Conservation (phyloP, 2,797 vertebrate species). For the Sarcoramphus papa region DNA sequence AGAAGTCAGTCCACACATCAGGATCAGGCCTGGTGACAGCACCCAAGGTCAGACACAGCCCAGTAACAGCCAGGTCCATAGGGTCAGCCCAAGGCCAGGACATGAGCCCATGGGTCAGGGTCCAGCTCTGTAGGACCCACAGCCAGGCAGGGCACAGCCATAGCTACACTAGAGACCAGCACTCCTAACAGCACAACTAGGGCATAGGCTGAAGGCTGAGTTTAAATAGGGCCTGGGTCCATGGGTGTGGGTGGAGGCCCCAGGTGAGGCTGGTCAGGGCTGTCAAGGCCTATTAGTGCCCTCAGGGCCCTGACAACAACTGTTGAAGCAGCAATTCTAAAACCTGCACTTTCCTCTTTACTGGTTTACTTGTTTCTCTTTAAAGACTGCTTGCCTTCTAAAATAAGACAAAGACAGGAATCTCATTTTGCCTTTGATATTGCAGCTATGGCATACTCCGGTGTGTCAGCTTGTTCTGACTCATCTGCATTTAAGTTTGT, state of each 20-base stretch:
- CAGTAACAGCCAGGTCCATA: neutral
- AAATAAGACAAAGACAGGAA: conserved; percentile 3
- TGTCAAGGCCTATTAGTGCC: no score
- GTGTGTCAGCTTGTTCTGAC: conserved; percentile 36
- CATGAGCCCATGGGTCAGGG: rapidly evolving
- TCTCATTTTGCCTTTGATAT: conserved; percentile 38
- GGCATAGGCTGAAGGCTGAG: rapidly evolving
- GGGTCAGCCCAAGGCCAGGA: neutral
- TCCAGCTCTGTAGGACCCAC: rapidly evolving
- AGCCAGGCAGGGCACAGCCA: neutral
- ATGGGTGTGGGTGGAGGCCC: neutral
- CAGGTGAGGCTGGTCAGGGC: neutral
- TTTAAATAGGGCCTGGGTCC: neutral
- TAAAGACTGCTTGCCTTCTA: neutral
- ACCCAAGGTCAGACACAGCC: neutral
- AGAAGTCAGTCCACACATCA: neutral
- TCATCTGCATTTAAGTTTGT: conserved; percentile 44
- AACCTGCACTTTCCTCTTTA: neutral
- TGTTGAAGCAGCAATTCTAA: neutral
- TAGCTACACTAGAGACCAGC: rapidly evolving
- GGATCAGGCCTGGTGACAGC: neutral
- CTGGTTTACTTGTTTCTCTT: neutral
- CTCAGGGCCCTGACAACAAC: neutral
- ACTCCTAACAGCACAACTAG: rapidly evolving
- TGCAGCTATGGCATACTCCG: neutral